Conservation (phyloP, 2,113 vertebrate species). For the Hippolais icterina region DNA sequence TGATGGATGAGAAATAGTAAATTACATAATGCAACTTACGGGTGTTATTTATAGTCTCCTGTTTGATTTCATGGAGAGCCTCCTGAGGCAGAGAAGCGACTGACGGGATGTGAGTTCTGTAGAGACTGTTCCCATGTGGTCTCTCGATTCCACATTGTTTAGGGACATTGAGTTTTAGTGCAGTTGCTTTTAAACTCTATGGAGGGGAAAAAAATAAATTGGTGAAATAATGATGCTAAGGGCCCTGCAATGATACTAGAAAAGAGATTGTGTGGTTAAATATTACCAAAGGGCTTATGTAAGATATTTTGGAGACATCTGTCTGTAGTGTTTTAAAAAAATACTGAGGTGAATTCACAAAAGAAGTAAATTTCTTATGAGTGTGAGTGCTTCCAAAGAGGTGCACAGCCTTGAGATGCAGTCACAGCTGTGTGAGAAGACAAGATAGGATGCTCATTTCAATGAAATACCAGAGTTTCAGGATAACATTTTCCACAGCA, state of each 20-base stretch:
- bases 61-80: neutral
- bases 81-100: neutral
- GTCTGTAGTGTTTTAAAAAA: neutral
- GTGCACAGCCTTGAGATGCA: neutral
- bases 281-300: neutral
- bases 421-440: neutral
- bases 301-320: neutral
- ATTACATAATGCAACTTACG: neutral
- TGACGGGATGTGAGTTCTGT: neutral
- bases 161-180: neutral
- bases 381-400: neutral
- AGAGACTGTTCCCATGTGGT: neutral
- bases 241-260: neutral
- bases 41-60: neutral
- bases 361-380: neutral
- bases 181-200: neutral
- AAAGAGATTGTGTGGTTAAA: neutral
- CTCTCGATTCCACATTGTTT: neutral
- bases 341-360: neutral
- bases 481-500: neutral
- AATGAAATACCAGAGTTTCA: neutral
- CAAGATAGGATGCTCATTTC: neutral
- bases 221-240: neutral
- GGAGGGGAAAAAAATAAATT: neutral
- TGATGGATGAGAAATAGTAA: neutral